Percentiles rank a stretch among this genome's conserved stretches.
Conservation (phyloP, 1,140 invertebrate species). For the Sinella curviseta region DNA sequence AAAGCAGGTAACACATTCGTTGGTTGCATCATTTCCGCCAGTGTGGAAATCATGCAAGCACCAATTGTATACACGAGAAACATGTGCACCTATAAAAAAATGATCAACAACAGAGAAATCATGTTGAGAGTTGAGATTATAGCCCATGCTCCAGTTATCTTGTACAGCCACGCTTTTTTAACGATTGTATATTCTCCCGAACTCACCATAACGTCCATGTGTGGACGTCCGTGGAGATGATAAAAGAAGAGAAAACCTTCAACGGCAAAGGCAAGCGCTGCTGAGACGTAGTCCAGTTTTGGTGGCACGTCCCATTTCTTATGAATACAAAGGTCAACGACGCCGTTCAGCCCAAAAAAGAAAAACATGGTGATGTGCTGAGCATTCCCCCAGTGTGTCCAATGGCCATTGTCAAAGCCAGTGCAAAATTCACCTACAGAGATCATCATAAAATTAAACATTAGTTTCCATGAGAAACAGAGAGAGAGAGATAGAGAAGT, state of each 20-base stretch:
- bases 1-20: constrained; percentile 54
- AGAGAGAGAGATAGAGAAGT: too few relatives aligned
- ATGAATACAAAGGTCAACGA: constrained; percentile 56
- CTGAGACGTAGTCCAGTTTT: constrained; percentile 56
- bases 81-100: constrained; percentile 55
- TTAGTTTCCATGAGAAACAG: not conserved
- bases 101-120: too few relatives aligned
- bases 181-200: not conserved
- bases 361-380: constrained; percentile 63
- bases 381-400: constrained; percentile 56
- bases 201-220: constrained; percentile 56
- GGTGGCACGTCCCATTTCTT: constrained; percentile 54
- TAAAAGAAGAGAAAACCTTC: constrained; percentile 59
- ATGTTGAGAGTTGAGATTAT: not conserved
- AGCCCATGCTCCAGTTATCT: too few relatives aligned
- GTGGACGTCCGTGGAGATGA: constrained; percentile 58
- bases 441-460: not conserved
- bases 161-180: not conserved
- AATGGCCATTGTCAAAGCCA: constrained; percentile 55
- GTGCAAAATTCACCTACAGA: constrained; percentile 54
- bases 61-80: constrained; percentile 56
- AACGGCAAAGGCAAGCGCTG: constrained; percentile 54
- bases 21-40: constrained; percentile 56
- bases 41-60: constrained; percentile 50
- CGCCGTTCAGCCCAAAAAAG: constrained; percentile 58